These are phyloP conservation scores for Desmophyllum pertusum DNA, from an alignment of 92 coral and sea anemone species.

Conservation along the genomic window DNA sequence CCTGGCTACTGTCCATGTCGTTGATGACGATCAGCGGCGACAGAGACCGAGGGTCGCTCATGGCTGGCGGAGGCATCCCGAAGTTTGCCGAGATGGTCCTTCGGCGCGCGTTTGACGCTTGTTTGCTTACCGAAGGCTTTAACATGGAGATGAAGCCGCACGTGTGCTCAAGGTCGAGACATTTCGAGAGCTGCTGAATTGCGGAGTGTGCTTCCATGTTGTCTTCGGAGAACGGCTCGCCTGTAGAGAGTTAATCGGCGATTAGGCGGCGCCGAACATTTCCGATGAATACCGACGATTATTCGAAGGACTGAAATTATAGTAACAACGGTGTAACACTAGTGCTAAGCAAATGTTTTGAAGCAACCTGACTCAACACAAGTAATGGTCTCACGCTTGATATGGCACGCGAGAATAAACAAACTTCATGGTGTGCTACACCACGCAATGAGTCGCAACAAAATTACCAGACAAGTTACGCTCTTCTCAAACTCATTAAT, in stretches of 20 bases:
- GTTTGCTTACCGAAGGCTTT: conserved; percentile 67
- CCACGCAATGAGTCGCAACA: too few relatives aligned
- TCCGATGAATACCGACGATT: not conserved
- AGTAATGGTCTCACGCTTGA: too few relatives aligned
- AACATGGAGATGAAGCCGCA: conserved; percentile 95
- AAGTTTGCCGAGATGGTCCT: conserved; percentile 48
- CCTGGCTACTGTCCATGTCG: conserved; percentile 37
- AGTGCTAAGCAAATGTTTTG: too few relatives aligned
- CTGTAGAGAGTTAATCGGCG: conserved; percentile 6
- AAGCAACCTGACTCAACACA: too few relatives aligned
- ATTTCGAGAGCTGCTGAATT: conserved; percentile 71
- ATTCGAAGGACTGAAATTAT: not conserved
- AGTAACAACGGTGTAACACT: too few relatives aligned
- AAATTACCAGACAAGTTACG: too few relatives aligned
- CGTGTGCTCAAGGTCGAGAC: conserved; percentile 84
- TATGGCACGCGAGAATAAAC: too few relatives aligned
- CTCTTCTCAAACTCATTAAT: too few relatives aligned
- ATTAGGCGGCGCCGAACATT: not conserved
- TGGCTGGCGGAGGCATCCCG: conserved; percentile 41
- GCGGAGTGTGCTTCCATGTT: conserved; percentile 91
- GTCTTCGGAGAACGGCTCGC: conserved; percentile 61
- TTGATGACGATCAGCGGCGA: conserved; percentile 46
- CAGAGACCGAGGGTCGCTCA: conserved; percentile 27
- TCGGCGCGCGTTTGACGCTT: conserved; percentile 49
- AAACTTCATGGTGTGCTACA: too few relatives aligned